Conservation (phyloP, 2,888 invertebrate genomes). For the Ennomos fuscantarius region DNA sequence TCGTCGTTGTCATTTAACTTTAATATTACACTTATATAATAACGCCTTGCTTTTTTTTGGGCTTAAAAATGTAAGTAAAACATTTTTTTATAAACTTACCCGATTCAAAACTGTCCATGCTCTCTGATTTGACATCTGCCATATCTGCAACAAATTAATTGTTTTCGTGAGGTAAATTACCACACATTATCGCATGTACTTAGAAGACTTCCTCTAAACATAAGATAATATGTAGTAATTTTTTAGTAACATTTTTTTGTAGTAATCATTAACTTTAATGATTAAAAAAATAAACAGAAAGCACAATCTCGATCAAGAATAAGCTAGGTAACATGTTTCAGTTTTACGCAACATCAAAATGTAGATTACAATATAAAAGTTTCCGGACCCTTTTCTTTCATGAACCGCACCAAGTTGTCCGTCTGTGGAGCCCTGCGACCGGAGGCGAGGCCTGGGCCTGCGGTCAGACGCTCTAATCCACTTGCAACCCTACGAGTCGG, state of each 20-base stretch:
- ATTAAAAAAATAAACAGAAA: too few species aligned
- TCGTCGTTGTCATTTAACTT: conserved; percentile 53
- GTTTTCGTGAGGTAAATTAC: neutral
- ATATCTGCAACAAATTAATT: conserved; percentile 68
- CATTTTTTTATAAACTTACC: conserved; percentile 57
- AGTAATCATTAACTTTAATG: too few species aligned
- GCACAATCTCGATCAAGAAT: too few species aligned
- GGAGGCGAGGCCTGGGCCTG: conserved; percentile 61
- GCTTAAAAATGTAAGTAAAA: conserved; percentile 40
- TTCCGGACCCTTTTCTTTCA: conserved; percentile 44
- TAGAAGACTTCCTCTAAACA: too few species aligned
- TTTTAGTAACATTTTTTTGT: too few species aligned
- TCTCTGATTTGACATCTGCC: conserved; percentile 77
- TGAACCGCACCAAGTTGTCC: conserved; percentile 49
- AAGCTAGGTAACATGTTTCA: too few species aligned
- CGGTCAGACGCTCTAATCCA: conserved; percentile 74
- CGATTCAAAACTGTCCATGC: conserved; percentile 81
- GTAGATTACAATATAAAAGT: conserved; percentile 26
- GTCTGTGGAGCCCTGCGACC: conserved; percentile 50
- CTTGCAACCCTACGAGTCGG: conserved; percentile 51
- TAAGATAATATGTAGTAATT: too few species aligned
- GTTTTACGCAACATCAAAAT: conserved; percentile 10
- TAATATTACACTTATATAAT: conserved; percentile 53
- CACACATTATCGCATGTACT: too few species aligned
- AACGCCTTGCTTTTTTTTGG: conserved; percentile 16